Base-by-base conservation (phyloP, 2,888 invertebrate genomes). In the Allophyes oxyacanthae region DNA sequence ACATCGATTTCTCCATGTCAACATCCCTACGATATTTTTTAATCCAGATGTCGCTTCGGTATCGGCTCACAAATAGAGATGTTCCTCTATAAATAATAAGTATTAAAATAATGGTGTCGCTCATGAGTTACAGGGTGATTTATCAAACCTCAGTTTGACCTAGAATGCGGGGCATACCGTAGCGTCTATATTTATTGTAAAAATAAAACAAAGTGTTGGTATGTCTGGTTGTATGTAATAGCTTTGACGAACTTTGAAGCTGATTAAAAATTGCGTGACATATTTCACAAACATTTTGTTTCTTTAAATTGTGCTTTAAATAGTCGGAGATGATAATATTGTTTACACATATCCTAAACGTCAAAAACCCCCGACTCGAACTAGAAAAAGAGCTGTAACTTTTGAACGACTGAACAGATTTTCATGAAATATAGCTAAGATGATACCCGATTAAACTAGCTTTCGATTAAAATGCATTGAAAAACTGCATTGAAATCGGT, bases 111-210 rank as follows among this genome's bases (percentile, higher is more conserved):
- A 49, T 52, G 14, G 34, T 50, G 54, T 66, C 54, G 14, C 30
- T 10, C 6, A 14, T 28, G 41, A 46, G 52, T 48, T 11, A 53
- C 11, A 28, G 10, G 8, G 51, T 45, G 51, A 59, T 69, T 53
- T 53, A 65, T 69, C 34, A 64, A 59, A 54, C 66, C 62, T 11
- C 71, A 46, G 45, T 36, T 37, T 45, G 70, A 56, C 55, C 65
- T 48, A 69, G 55, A 68, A 68, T 69, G 52, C 8, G 37, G 33
- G 13, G 32, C 1, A 38, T 40, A 42, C 15, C 13, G 42, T 3
- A 42, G 38, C 36, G 28, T 66, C 6, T 40, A 60, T 46, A 66
- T 61, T 53, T 55, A 45, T 49, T 44, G 38, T 44, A 15, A 28
- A 36, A 33, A 41, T 37, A 38, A 58, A 42, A 40, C 4, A 14